Conservation (phyloP, 1,140 invertebrate genomes). For the Drosophila nigromelanica region DNA sequence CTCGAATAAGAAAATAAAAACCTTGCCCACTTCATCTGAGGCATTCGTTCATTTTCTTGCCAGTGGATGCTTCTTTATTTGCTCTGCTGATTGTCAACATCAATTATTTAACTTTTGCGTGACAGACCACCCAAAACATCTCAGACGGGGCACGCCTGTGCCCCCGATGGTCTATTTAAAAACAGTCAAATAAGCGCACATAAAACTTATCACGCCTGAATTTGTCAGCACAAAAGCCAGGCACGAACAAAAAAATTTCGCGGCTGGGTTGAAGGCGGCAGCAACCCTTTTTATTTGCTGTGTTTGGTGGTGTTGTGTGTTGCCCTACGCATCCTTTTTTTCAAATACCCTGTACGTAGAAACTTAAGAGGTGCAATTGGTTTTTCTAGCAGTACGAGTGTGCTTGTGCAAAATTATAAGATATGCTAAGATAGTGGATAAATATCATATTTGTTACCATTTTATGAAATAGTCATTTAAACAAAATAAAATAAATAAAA, state of each 20-base stretch:
- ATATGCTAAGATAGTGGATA: no score
- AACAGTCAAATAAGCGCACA: constrained; percentile 82
- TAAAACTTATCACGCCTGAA: constrained; percentile 83
- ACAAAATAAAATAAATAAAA: no score
- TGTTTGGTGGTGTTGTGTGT: not conserved
- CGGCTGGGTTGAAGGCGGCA: constrained; percentile 23
- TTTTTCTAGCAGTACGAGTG: not conserved
- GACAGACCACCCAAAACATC: constrained; percentile 59
- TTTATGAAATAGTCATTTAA: no score
- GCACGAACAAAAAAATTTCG: constrained; percentile 38
- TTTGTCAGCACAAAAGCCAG: constrained; percentile 81
- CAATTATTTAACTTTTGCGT: constrained; percentile 82
- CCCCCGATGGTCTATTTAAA: constrained; percentile 73
- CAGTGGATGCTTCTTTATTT: constrained; percentile 73
- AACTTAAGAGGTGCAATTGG: not conserved
- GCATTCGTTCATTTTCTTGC: constrained; percentile 60
- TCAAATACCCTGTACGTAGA: constrained; percentile 20
- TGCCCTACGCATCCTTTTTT: constrained; percentile 53
- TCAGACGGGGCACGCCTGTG: constrained; percentile 5
- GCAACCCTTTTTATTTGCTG: constrained; percentile 58
- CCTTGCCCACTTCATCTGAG: constrained; percentile 42
- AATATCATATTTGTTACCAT: no score
- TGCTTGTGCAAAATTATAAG: no score
- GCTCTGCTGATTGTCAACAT: constrained; percentile 82
- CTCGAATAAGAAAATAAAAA: constrained; percentile 30